These are phyloP conservation scores for Cosmia trapezina DNA, from an alignment of 2,888 invertebrate species.

Conservation along the genomic window DNA sequence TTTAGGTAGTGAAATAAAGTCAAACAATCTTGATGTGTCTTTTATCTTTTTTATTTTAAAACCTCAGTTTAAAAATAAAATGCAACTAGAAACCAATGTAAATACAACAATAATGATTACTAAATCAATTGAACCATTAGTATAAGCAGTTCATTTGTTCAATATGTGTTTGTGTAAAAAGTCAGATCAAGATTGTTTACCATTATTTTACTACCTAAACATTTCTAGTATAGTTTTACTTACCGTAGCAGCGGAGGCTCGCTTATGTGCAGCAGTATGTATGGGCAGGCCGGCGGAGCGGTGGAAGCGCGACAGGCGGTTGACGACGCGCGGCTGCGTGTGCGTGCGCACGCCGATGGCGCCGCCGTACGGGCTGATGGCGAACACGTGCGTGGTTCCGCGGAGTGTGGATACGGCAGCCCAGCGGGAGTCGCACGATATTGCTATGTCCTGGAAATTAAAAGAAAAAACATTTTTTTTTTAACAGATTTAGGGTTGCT, in stretches of 20 bases:
- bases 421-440: constrained; percentile 98
- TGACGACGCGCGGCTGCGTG: constrained; percentile 97
- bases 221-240: too few relatives aligned
- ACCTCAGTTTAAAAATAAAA: too few relatives aligned
- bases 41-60: too few relatives aligned
- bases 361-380: constrained; percentile 98
- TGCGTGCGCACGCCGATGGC: constrained; percentile 97
- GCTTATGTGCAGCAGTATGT: constrained; percentile 78
- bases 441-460: constrained; percentile 93
- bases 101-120: too few relatives aligned
- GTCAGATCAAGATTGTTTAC: too few relatives aligned
- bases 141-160: too few relatives aligned
- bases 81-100: too few relatives aligned
- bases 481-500: not conserved
- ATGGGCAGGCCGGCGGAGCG: constrained; percentile 96
- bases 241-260: constrained; percentile 71
- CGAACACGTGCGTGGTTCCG: constrained; percentile 99
- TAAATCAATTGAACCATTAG: too few relatives aligned
- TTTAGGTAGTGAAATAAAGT: too few relatives aligned
- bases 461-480: not conserved
- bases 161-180: too few relatives aligned
- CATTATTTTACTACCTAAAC: too few relatives aligned
- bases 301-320: constrained; percentile 98
- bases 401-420: constrained; percentile 98
- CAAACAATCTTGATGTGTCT: too few relatives aligned